These are phyloP conservation scores for Phyllotreta cruciferae DNA, from an alignment of 2,888 invertebrate species.

Conservation along the genomic window DNA sequence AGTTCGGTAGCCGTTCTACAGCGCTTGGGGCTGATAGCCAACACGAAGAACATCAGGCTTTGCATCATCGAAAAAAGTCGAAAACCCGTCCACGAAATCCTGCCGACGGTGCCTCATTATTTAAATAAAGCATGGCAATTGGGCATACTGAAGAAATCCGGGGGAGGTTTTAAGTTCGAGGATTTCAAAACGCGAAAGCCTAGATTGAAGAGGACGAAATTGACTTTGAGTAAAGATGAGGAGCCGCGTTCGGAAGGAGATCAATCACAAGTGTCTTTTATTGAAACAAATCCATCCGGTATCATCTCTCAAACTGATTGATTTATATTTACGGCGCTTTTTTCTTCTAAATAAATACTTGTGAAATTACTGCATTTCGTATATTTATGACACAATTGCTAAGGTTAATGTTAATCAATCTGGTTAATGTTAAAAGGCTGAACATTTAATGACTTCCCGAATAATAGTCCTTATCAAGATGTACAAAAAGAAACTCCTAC, in stretches of 20 bases:
- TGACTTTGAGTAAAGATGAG: not conserved
- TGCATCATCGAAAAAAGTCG: constrained; percentile 41
- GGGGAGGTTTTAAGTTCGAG: constrained; percentile 39
- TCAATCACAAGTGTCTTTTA: too few species aligned
- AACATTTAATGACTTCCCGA: too few species aligned
- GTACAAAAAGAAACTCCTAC: too few species aligned
- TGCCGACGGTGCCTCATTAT: constrained; percentile 38
- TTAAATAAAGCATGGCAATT: constrained; percentile 41
- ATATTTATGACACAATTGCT: too few species aligned
- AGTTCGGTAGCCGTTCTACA: constrained; percentile 44
- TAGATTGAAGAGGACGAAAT: not conserved
- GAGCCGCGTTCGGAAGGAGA: not conserved
- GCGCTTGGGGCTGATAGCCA: constrained; percentile 36
- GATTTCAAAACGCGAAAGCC: constrained; percentile 36
- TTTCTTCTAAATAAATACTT: too few species aligned
- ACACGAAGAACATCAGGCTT: constrained; percentile 39
- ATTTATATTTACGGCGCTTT: too few species aligned
- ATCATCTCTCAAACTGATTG: too few species aligned
- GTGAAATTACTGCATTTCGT: too few species aligned
- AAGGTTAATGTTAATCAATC: too few species aligned
- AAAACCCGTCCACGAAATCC: constrained; percentile 28
- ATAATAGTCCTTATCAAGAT: too few species aligned
- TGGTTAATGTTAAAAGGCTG: too few species aligned
- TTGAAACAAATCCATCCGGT: too few species aligned
- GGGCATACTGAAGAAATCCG: constrained; percentile 42